Conservation (phyloP, 2,113 vertebrate genomes). For the Asarcornis scutulata region DNA sequence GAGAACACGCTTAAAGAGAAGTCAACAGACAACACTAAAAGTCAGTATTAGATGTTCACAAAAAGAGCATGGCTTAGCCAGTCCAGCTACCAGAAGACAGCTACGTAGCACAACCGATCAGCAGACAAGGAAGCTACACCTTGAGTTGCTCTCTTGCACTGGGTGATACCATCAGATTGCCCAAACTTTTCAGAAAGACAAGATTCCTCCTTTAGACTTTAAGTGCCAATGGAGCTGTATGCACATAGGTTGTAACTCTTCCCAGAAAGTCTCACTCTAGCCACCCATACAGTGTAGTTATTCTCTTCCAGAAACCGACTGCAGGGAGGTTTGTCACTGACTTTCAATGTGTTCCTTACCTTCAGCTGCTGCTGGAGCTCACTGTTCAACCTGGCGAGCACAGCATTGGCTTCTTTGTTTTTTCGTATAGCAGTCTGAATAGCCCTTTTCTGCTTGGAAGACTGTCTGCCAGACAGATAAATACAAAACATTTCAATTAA, state of each 20-base stretch:
- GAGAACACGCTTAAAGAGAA: neutral
- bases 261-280: neutral
- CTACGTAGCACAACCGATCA: neutral
- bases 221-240: neutral
- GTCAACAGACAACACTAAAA: neutral
- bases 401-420: conserved; percentile 94
- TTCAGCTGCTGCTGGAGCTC: conserved; percentile 98
- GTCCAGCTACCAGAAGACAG: neutral
- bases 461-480: conserved; percentile 80
- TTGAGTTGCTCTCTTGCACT: neutral
- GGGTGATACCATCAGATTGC: neutral
- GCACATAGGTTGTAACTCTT: neutral
- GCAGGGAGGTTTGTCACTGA: neutral
- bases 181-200: neutral
- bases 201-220: neutral
- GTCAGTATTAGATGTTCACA: neutral
- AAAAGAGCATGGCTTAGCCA: neutral
- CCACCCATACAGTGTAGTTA: neutral
- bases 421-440: conserved; percentile 95
- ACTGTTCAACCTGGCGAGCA: conserved; percentile 93
- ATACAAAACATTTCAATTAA: conserved; percentile 52
- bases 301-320: neutral
- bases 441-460: conserved; percentile 90
- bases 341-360: conserved; percentile 76
- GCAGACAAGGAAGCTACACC: neutral